Base-by-base conservation (phyloP, 2,797 vertebrate genomes). In the Enteromius fasciolatus region DNA sequence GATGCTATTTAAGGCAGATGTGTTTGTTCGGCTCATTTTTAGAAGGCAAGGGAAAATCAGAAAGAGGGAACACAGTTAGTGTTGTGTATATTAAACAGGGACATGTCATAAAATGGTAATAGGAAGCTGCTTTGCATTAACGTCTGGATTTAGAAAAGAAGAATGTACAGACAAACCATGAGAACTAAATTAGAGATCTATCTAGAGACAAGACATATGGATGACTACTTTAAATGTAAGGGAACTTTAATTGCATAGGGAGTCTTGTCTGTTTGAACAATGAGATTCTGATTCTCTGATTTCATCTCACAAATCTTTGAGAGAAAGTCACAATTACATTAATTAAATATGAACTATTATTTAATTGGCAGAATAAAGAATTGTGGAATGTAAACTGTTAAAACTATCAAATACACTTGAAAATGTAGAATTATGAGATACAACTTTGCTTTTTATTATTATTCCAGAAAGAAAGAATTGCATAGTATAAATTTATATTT, bases 1-100 rank as follows among this genome's bases (percentile, higher is more conserved):
- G 50, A 9, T 87, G 90, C 89, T 92, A 92, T 93, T 93, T 92
- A 91, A 92, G 87, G 90, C 88, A 87, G 88, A 87, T 82, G 73
- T 86, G 87, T 59, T 76, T 61, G 52, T 63, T 41, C 18, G 52
- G 41, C 14, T 80, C 36, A 2, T 46, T 59, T 61, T 46, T 12
- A 81, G 82, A 90, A 31, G 33, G 46, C 12, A 63, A 33, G 20
- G 46, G 31, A 6, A 76, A 41, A 77, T 59, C 25, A 25, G 54
- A 74, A 54, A 39, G 48, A 17, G 23, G 67, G 39, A 7, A 80
- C 78, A 61, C 25, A 59, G 52, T 69, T 59, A 23, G 17, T 4
- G 25, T 72, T 72, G 52, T 61, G 17, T 72, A n/a, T 46, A 80
- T 73, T 72, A 72, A 72, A 80, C 57, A 33, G 39, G 18, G 39